Conservation (phyloP, 2,888 invertebrate genomes). For the Clunio marinus region DNA sequence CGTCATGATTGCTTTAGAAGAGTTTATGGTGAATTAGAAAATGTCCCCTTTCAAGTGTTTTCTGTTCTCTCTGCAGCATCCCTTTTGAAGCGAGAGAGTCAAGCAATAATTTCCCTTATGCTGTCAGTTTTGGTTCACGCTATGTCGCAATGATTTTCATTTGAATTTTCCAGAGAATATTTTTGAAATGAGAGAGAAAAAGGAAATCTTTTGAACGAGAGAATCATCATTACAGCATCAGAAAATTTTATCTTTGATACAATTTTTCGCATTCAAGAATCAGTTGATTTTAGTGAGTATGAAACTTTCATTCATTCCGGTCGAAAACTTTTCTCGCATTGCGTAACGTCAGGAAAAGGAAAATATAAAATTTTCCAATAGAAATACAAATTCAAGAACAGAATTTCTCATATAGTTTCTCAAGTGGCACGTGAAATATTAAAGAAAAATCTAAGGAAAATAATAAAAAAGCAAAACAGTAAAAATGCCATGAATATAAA, state of each 20-base stretch:
- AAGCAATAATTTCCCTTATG: not conserved
- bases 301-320: conserved; percentile 18
- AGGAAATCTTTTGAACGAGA: not conserved
- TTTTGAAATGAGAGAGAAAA: not conserved
- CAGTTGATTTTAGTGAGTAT: conserved; percentile 31
- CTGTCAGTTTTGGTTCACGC: not conserved
- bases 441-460: too few relatives aligned
- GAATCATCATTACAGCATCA: not conserved
- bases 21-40: not conserved
- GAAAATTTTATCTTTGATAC: not conserved
- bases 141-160: not conserved
- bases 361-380: not conserved
- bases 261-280: too few relatives aligned
- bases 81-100: not conserved
- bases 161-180: too few relatives aligned
- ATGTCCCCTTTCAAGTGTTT: not conserved
- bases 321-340: not conserved
- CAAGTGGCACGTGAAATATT: too few relatives aligned
- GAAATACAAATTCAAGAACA: not conserved
- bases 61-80: not conserved
- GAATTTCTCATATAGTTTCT: not conserved
- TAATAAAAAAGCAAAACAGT: too few relatives aligned
- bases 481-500: too few relatives aligned
- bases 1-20: not conserved
- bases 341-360: not conserved